phyloP scores from a whole-genome alignment of 2,797 vertebrate species.

The Balearica regulorum region DNA sequence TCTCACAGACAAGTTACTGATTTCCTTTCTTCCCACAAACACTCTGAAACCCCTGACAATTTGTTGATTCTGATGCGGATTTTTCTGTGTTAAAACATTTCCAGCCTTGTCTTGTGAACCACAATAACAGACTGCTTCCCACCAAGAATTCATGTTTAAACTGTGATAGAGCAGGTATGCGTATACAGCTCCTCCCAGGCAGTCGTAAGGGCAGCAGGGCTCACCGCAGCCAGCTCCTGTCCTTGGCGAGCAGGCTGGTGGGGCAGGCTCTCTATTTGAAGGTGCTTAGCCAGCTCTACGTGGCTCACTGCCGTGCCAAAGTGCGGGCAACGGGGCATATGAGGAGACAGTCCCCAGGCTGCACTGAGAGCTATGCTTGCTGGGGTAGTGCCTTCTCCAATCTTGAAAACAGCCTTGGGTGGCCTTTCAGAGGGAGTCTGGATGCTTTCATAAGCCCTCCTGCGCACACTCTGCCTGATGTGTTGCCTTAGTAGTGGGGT shows the following conservation, averaged over 20 bases:
- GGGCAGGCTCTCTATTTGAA: neutral
- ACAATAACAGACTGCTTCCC: neutral
- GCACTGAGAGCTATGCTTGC: neutral
- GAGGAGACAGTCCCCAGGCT: neutral
- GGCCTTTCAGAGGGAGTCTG: neutral
- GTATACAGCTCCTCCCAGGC: neutral
- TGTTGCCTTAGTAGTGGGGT: neutral
- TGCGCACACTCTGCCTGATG: neutral
- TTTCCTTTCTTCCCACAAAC: neutral
- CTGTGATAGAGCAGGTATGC: neutral
- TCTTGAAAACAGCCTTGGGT: neutral
- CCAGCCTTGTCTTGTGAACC: neutral
- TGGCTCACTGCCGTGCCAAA: neutral
- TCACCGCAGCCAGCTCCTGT: neutral
- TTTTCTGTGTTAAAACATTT: neutral
- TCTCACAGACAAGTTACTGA: neutral
- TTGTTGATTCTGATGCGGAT: neutral
- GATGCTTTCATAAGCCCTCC: neutral
- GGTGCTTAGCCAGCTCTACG: neutral
- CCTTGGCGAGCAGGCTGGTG: rapidly evolving
- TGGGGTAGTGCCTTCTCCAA: neutral
- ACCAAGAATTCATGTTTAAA: neutral
- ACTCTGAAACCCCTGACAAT: neutral
- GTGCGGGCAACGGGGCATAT: rapidly evolving
- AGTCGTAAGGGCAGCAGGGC: neutral